phyloP scores from a whole-genome alignment of 2,113 vertebrate species.

The Halcyon senegalensis region DNA sequence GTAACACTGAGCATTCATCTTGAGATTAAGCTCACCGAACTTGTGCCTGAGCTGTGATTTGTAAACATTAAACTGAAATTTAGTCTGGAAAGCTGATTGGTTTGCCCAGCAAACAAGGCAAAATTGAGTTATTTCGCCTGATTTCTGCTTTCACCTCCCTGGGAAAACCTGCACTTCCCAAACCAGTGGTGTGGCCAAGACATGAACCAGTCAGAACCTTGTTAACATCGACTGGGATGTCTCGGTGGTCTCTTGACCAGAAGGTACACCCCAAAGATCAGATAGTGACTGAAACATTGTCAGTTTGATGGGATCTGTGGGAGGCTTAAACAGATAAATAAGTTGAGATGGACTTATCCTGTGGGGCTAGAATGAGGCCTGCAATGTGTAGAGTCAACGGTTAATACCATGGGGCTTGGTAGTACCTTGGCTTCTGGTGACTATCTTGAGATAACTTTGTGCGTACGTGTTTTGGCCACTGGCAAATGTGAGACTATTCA shows the following conservation, averaged over 20 bases:
- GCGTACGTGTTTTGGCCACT: not conserved
- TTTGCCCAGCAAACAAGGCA: not conserved
- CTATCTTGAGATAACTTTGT: not conserved
- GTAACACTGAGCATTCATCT: not conserved
- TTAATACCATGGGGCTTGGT: fast-evolving
- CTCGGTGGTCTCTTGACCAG: not conserved
- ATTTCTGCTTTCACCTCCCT: not conserved
- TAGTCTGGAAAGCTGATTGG: not conserved
- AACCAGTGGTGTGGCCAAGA: not conserved
- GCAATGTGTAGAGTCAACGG: not conserved
- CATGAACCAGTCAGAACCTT: not conserved
- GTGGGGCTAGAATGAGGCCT: not conserved
- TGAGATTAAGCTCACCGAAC: not conserved
- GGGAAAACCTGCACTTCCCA: not conserved
- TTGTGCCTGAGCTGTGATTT: not conserved
- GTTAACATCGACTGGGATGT: not conserved
- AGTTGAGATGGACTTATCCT: not conserved
- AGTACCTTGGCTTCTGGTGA: not conserved
- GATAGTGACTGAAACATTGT: not conserved
- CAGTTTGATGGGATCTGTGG: not conserved
- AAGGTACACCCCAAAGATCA: not conserved
- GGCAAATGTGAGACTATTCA: not conserved
- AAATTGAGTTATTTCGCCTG: not conserved
- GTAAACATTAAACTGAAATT: not conserved
- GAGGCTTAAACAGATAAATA: not conserved